Percentiles rank a stretch among this genome's conserved stretches.
phyloP scores from a whole-genome alignment of 2,797 vertebrate genomes.

The Coreius guichenoti region DNA sequence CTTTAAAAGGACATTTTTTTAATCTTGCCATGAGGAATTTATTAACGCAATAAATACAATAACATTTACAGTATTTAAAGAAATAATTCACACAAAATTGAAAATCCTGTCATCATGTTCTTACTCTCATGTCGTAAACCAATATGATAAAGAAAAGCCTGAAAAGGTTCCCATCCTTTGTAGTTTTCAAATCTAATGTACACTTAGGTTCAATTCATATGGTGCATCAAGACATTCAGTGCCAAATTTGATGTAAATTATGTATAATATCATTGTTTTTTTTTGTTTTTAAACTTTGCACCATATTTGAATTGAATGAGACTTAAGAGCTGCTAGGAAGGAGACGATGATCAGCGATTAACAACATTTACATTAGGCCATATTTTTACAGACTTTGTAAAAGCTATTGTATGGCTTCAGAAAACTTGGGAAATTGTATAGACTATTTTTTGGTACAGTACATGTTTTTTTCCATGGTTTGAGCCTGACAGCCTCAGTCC shows the following conservation, averaged over 20 bases:
- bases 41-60: background rate
- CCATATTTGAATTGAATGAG: background rate
- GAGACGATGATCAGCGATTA: background rate
- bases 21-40: background rate
- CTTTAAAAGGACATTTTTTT: background rate
- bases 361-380: background rate
- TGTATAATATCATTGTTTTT: background rate
- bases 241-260: background rate
- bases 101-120: background rate
- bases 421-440: background rate
- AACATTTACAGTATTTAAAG: background rate
- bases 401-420: too few relatives aligned
- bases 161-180: background rate
- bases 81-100: background rate
- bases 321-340: background rate
- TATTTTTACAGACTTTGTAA: background rate
- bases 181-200: background rate
- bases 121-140: slow-evolving; percentile 9
- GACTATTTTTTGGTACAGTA: background rate
- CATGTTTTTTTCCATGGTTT: slow-evolving; percentile 4
- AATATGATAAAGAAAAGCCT: background rate
- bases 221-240: background rate
- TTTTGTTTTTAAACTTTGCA: background rate
- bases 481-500: slow-evolving; percentile 2
- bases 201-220: background rate